phyloP scores from a whole-genome alignment of 1,140 invertebrate species.

The Phenacoccus solenopsis region DNA sequence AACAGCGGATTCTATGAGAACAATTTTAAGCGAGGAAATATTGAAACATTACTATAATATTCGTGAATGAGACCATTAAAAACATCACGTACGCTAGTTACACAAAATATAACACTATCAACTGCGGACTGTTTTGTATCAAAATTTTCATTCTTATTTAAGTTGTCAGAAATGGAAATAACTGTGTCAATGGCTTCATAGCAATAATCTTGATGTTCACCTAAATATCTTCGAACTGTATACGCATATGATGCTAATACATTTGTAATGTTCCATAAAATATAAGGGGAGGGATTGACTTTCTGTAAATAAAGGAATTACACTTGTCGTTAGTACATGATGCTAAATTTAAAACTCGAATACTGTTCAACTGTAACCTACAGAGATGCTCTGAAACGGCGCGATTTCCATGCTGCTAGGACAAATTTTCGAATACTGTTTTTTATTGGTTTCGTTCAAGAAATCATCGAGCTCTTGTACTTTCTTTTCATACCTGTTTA shows the following conservation, averaged over 20 bases:
- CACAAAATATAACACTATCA: slow-evolving; percentile 44
- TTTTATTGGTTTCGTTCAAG: slow-evolving; percentile 16
- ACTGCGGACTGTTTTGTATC: slow-evolving; percentile 43
- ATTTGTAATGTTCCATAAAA: slow-evolving; percentile 56
- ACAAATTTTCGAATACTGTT: neutral
- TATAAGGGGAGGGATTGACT: slow-evolving; percentile 42
- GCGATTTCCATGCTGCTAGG: neutral
- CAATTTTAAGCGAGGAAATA: neutral
- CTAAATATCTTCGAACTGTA: slow-evolving; percentile 50
- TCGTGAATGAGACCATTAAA: no score
- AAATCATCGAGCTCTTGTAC: neutral
- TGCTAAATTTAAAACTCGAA: neutral
- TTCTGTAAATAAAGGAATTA: slow-evolving; percentile 39
- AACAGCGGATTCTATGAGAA: neutral
- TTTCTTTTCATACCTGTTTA: neutral
- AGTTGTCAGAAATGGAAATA: slow-evolving; percentile 43
- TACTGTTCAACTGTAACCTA: neutral
- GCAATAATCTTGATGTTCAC: slow-evolving; percentile 47
- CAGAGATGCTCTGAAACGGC: neutral
- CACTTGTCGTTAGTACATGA: neutral
- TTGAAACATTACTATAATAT: no score
- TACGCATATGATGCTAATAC: slow-evolving; percentile 52
- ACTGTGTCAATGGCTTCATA: slow-evolving; percentile 43
- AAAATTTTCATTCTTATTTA: slow-evolving; percentile 46
- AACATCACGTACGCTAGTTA: slow-evolving; percentile 26